These are phyloP conservation scores for Melanotaenia parkinsoni DNA, from an alignment of 2,797 vertebrate species.

Conservation along the genomic window DNA sequence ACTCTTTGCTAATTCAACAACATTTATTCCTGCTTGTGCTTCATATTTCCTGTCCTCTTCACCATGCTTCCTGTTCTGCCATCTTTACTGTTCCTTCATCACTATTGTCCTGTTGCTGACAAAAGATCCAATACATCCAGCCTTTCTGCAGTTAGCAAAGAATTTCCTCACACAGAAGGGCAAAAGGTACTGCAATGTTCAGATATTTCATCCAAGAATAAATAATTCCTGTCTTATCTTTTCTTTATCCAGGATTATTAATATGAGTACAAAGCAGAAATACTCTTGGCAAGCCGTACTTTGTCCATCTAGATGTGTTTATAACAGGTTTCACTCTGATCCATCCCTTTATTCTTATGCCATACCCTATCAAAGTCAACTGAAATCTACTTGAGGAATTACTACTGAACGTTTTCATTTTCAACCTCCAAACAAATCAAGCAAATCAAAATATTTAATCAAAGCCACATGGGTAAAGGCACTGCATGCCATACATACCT, in stretches of 20 bases:
- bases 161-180: constrained; percentile 47
- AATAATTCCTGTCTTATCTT: not conserved
- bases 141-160: constrained; percentile 42
- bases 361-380: no score
- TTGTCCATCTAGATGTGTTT: not conserved
- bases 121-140: constrained; percentile 61
- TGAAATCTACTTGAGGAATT: no score
- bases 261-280: not conserved
- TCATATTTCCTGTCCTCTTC: constrained; percentile 81
- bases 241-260: not conserved
- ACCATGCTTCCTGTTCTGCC: constrained; percentile 70
- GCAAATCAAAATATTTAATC: not conserved
- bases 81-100: constrained; percentile 58
- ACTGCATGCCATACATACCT: not conserved
- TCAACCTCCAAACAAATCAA: no score
- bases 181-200: constrained; percentile 4
- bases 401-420: no score
- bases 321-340: no score
- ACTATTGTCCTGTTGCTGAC: constrained; percentile 53
- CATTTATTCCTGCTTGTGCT: constrained; percentile 78
- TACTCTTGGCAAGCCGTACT: not conserved
- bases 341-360: no score
- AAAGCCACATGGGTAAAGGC: not conserved
- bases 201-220: constrained; percentile 5
- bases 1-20: constrained; percentile 71